Base-by-base conservation (phyloP, 64 coral and sea anemone genomes). In the Pocillopora verrucosa region DNA sequence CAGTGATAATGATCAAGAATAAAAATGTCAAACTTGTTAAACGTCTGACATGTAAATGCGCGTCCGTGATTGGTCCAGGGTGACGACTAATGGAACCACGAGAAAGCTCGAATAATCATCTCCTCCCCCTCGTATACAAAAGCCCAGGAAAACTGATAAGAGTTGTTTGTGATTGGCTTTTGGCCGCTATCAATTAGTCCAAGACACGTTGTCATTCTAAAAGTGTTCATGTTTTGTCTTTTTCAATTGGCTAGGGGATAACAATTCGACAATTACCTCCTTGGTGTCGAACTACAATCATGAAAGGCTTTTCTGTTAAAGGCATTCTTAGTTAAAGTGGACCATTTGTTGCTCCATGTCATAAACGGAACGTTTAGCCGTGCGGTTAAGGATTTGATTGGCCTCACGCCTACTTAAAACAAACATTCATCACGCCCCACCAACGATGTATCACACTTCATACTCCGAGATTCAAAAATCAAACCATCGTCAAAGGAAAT, bases 21-120 rank as follows among this genome's bases (percentile, higher is more conserved):
- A 97, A 97, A 97, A 97, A 97, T 88, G 95, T 97, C 95, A 97
- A 90, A 90, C 88, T 97, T 93, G 93, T 95, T 95, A 95, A 95
- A 94, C 92, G 95, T 72, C 87, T 97, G 95, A 97, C 95, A 97
- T 83, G 92, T 76, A 87, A 91, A 91, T 82, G 73, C 73, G 64
- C 37, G 34, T 57, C 75, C 61, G 72, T 97, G 95, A 97, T 97
- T 97, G 95, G 95, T 88, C 65, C 34, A 74, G 61, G 77, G 73
- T 79, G 80, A 89, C 73, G 72, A 84, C 95, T 92, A 98, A 98
- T 98, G 95, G 95, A 88, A 86, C 89, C 80, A 90, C 91, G 89
- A 98, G 92, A 98, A 98, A 91, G 86, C 84, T 76, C 76, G 94
- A 98, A 92, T 82, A 76, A 64, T 91, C 89, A 79, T 82, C 95